A percentile compares a stretch with the other conserved stretches of the same genome.
These are phyloP conservation scores for Tiliqua scincoides DNA, from an alignment of 2,113 vertebrate genomes.

Conservation along the genomic window DNA sequence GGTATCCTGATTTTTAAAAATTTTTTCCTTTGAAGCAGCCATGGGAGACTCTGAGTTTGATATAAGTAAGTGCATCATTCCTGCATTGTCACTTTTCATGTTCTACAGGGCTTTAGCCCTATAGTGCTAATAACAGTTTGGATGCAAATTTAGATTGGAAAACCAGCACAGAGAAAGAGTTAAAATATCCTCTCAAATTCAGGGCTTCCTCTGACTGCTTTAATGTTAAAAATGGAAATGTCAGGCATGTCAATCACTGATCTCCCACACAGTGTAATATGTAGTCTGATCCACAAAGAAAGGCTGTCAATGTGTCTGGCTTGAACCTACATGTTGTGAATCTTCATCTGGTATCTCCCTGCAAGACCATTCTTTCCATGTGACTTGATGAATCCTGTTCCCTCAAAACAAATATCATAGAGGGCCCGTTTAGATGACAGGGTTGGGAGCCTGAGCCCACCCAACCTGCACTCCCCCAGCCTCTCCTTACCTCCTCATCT, in stretches of 20 bases:
- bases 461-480: too few species aligned
- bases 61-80: background rate
- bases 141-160: background rate
- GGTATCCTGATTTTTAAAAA: background rate
- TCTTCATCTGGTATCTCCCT: too few species aligned
- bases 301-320: background rate
- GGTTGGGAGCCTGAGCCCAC: too few species aligned
- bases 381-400: too few species aligned
- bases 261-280: background rate
- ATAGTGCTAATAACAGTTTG: rapidly evolving
- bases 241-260: background rate
- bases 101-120: background rate
- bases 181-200: background rate
- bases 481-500: too few species aligned
- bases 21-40: background rate
- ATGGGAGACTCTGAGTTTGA: background rate
- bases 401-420: too few species aligned
- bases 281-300: background rate
- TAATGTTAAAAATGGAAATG: background rate
- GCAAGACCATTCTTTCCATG: too few species aligned
- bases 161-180: background rate
- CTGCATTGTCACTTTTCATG: background rate
- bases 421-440: too few species aligned
- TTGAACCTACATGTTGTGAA: too few species aligned
- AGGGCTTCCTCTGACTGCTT: background rate